Percentiles rank a stretch among this genome's conserved stretches.
phyloP scores from a whole-genome alignment of 2,113 vertebrate genomes.

The Menidia beryllina region DNA sequence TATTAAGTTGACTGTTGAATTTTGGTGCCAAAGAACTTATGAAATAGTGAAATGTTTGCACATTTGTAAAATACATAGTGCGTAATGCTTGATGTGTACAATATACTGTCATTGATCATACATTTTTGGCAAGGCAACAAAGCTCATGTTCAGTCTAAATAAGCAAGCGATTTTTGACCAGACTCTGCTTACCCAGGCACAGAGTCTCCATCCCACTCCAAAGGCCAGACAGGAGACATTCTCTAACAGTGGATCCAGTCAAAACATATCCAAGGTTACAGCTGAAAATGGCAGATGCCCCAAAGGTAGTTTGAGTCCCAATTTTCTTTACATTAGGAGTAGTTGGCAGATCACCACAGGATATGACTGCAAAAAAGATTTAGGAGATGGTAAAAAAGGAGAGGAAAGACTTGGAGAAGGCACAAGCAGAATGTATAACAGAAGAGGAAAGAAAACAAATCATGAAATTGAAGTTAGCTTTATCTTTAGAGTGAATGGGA shows the following conservation, averaged over 20 bases:
- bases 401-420: conserved; percentile 10
- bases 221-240: conserved; percentile 94
- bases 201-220: conserved; percentile 93
- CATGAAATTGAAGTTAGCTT: conserved; percentile 60
- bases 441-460: conserved; percentile 39
- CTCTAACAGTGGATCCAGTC: conserved; percentile 90
- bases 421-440: conserved; percentile 11
- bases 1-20: conserved; percentile 32
- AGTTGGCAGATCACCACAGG: conserved; percentile 91
- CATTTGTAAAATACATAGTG: conserved; percentile 21
- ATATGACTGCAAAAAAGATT: conserved; percentile 88
- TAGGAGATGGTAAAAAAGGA: conserved; percentile 14
- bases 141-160: conserved; percentile 11
- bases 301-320: conserved; percentile 93
- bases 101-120: conserved; percentile 18
- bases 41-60: too few species aligned
- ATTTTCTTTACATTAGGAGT: conserved; percentile 97
- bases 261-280: conserved; percentile 92
- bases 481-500: conserved; percentile 68
- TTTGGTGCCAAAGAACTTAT: conserved; percentile 35
- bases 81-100: conserved; percentile 10
- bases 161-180: conserved; percentile 14
- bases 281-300: conserved; percentile 95
- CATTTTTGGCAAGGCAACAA: conserved; percentile 30
- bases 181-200: conserved; percentile 89